These are phyloP conservation scores for Aptenodytes forsteri DNA, from an alignment of 2,113 vertebrate genomes.

Conservation along the genomic window DNA sequence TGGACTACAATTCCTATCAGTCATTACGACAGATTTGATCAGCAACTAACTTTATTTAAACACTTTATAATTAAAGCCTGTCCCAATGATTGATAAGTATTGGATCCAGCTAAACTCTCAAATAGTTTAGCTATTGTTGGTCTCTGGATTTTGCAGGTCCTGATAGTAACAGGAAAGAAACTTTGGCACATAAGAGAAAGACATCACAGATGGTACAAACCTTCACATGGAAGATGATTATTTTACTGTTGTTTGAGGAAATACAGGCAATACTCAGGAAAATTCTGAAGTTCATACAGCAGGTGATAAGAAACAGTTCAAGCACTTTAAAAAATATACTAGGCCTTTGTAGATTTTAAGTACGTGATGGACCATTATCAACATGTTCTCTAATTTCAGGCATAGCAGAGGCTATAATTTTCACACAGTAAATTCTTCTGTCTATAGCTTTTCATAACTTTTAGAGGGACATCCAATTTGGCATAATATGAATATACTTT, in stretches of 20 bases:
- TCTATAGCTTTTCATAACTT: neutral
- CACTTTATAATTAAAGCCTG: conserved; percentile 34
- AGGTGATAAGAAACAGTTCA: neutral
- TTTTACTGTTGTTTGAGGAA: neutral
- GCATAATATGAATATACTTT: neutral
- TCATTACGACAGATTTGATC: neutral
- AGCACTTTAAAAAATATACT: neutral
- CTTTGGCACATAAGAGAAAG: neutral
- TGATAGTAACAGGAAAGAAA: neutral
- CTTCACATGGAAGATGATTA: neutral
- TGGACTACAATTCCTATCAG: conserved; percentile 3
- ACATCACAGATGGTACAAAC: neutral
- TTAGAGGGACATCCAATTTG: neutral
- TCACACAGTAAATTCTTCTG: neutral
- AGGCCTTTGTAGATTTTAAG: neutral
- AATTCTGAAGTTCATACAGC: neutral
- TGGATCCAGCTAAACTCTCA: neutral
- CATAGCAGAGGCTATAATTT: neutral
- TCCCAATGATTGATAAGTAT: conserved; percentile 8
- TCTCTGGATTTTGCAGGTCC: neutral
- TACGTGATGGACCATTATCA: neutral
- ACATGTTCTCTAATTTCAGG: neutral
- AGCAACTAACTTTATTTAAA: conserved; percentile 52
- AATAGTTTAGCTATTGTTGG: neutral
- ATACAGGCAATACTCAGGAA: neutral